Evolutionary conservation across 2,888 invertebrate species (phyloP), one percentile per base, ranked within the genome.

Genomic region (Antheraea assamensis): DNA sequence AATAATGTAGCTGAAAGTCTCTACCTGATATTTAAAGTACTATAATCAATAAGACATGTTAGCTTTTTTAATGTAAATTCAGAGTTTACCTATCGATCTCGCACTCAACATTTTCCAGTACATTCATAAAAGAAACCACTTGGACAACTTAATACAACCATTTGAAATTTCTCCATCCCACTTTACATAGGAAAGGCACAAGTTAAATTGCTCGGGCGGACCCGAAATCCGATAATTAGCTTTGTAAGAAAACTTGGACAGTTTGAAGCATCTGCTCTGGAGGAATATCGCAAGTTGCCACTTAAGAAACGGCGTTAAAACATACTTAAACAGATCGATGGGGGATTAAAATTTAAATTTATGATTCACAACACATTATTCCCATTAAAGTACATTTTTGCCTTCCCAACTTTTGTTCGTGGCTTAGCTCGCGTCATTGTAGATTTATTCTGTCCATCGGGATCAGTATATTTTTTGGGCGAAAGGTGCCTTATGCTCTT

Each of bases 211-310:
- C 76, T 73, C 74, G 75, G 75, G 77, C 79, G 79, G 77, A 76
- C 76, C 73, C 70, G 79, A 84, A 79, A 64, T 82, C 76, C 79
- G 81, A 82, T 85, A 87, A 88, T 86, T 84, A 83, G 83, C 78
- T 79, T 81, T 81, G 75, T 64, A 74, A 78, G 64, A 77, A 78
- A 88, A 88, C 83, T 89, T 89, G 72, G 80, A 85, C 88, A 82
- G 85, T 89, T 87, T 78, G 78, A 76, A 86, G 82, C 87, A 86
- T 86, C 88, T 86, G 87, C 81, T 80, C 76, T 80, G 75, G 73
- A 81, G 82, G 80, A n/a, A 80, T 81, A 83, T 83, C 81, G 82
- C 83, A 81, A 79, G 74, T 68, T 76, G 74, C 75, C 77, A 76
- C 75, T 76, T 71, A 74, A 75, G 71, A n/a, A 47, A 27, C 71